Evolutionary conservation across 2,888 invertebrate species (phyloP).

Genomic region (Plagodis pulveraria): DNA sequence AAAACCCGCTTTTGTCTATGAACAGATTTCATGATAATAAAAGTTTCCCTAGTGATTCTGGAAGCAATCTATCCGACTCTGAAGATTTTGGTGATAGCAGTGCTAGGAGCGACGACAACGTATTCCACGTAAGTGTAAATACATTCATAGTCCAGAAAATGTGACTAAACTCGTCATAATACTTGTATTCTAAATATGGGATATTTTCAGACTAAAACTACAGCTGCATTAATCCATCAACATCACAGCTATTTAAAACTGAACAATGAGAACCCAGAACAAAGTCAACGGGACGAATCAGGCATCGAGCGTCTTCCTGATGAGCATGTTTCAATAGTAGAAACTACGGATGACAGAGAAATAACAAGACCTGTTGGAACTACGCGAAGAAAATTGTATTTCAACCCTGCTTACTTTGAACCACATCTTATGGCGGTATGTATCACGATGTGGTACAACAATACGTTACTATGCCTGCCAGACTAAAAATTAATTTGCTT

Average conservation of each 20-base stretch:
- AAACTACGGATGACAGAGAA: conserved; percentile 90
- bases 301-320: conserved; percentile 91
- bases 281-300: conserved; percentile 80
- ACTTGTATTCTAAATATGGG: conserved; percentile 60
- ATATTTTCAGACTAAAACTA: conserved; percentile 76
- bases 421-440: conserved; percentile 92
- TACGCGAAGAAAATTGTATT: conserved; percentile 92
- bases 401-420: conserved; percentile 96
- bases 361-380: conserved; percentile 89
- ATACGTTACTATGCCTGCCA: no score
- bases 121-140: conserved; percentile 59
- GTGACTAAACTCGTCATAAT: background rate
- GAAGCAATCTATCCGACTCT: conserved; percentile 87
- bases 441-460: background rate
- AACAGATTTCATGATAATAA: conserved; percentile 84
- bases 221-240: conserved; percentile 90
- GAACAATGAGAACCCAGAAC: conserved; percentile 60
- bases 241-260: conserved; percentile 66
- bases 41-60: conserved; percentile 78
- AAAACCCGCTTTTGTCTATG: conserved; percentile 88
- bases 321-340: conserved; percentile 94
- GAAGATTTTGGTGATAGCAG: conserved; percentile 83
- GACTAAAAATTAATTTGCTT: background rate
- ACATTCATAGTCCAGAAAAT: background rate
- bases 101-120: conserved; percentile 62